These are phyloP conservation scores for Thaleichthys pacificus DNA, from an alignment of 2,797 vertebrate species.

Conservation along the genomic window DNA sequence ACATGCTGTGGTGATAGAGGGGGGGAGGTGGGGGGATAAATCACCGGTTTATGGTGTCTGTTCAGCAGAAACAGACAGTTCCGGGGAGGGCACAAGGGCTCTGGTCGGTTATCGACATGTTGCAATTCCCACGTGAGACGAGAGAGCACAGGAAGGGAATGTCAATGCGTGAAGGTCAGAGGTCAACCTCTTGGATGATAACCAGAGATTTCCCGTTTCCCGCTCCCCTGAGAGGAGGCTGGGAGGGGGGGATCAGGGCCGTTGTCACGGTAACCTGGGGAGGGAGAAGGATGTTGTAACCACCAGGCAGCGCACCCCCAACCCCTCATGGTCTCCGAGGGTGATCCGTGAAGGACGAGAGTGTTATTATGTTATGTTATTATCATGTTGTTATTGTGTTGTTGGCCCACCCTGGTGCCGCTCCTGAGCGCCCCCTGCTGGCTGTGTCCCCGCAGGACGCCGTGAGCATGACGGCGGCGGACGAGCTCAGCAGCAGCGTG, in stretches of 20 bases:
- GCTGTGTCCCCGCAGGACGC: constrained; percentile 75
- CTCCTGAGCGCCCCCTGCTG: constrained; percentile 41
- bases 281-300: too few species aligned
- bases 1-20: too few species aligned
- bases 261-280: constrained; percentile 17
- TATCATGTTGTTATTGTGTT: background rate
- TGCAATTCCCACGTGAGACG: too few species aligned
- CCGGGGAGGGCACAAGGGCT: too few species aligned
- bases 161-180: too few species aligned
- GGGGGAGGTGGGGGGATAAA: constrained; percentile 18
- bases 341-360: background rate
- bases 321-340: background rate
- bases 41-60: constrained; percentile 16
- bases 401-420: background rate
- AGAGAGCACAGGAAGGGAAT: too few species aligned
- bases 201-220: too few species aligned
- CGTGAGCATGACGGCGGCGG: constrained; percentile 80
- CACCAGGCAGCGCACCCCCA: background rate
- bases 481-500: constrained; percentile 86
- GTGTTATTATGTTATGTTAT: background rate
- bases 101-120: too few species aligned
- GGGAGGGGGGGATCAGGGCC: too few species aligned
- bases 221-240: too few species aligned
- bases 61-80: too few species aligned
- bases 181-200: too few species aligned